phyloP scores from a whole-genome alignment of 2,888 invertebrate species.

The Mythimna pallens region DNA sequence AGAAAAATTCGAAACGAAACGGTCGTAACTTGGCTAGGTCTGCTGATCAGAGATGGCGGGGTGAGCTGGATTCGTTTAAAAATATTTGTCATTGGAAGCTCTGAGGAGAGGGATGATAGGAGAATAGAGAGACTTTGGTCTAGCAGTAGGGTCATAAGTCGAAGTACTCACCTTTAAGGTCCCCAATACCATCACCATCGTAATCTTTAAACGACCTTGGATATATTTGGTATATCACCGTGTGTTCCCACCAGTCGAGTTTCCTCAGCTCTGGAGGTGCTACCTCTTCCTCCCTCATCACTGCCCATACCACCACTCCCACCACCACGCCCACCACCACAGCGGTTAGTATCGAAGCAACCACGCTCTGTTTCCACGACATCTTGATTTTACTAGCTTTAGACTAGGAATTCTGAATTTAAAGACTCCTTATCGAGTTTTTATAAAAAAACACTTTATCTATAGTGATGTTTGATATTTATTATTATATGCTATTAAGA shows the following conservation, averaged over 20 bases:
- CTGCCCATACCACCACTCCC: conserved; percentile 73
- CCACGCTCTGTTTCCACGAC: conserved; percentile 17
- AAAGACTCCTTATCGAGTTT: conserved; percentile 50
- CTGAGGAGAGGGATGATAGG: background rate
- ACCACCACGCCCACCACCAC: conserved; percentile 65
- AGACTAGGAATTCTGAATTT: conserved; percentile 33
- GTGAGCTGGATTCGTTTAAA: background rate
- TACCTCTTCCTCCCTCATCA: conserved; percentile 84
- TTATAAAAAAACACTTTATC: conserved; percentile 36
- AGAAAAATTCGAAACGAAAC: too few relatives aligned
- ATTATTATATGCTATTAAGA: conserved; percentile 26
- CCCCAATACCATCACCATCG: conserved; percentile 95
- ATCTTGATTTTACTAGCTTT: conserved; percentile 17
- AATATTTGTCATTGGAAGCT: background rate
- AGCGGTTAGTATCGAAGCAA: conserved; percentile 50
- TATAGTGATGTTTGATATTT: conserved; percentile 24
- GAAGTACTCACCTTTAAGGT: conserved; percentile 91
- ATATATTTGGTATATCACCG: conserved; percentile 95
- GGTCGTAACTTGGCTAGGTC: too few relatives aligned
- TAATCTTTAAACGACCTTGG: conserved; percentile 95
- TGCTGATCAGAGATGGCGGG: background rate
- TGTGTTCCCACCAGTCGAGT: conserved; percentile 89
- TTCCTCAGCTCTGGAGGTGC: conserved; percentile 68
- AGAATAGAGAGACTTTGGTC: background rate
- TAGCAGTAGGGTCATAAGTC: background rate